phyloP scores from a whole-genome alignment of 2,797 vertebrate species.

The Crax fasciolata region DNA sequence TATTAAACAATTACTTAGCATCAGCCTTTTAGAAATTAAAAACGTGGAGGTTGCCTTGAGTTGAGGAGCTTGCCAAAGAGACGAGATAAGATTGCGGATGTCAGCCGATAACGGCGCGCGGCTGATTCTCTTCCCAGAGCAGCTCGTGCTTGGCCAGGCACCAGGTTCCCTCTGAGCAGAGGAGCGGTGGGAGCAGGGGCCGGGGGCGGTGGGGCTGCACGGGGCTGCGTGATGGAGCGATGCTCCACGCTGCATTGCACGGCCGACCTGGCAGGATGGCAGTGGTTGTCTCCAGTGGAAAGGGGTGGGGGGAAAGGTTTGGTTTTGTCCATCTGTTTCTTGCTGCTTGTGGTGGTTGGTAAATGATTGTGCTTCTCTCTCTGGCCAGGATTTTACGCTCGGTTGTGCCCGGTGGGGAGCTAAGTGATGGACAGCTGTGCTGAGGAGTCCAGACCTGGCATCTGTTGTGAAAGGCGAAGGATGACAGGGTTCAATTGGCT shows the following conservation, averaged over 20 bases:
- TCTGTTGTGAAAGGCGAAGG: background rate
- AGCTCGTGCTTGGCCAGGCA: background rate
- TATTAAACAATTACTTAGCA: constrained; percentile 70
- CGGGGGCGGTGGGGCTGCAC: background rate
- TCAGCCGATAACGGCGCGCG: background rate
- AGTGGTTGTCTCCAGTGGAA: background rate
- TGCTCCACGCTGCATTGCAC: background rate
- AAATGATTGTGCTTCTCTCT: background rate
- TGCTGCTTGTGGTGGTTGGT: background rate
- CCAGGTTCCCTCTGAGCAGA: background rate
- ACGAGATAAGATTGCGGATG: background rate
- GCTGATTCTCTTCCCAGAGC: background rate
- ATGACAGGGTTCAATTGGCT: constrained; percentile 34
- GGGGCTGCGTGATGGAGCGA: accelerated
- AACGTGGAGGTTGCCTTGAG: constrained; percentile 43
- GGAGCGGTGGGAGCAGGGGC: accelerated
- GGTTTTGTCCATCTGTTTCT: constrained; percentile 19
- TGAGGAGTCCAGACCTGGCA: constrained; percentile 29
- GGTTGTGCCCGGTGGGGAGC: constrained; percentile 26
- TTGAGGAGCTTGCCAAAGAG: constrained; percentile 25
- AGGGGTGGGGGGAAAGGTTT: background rate
- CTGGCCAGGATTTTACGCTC: background rate
- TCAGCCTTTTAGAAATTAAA: constrained; percentile 54
- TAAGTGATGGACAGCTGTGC: constrained; percentile 56
- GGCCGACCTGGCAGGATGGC: background rate